Base-by-base conservation (phyloP, 2,888 invertebrate genomes). In the Lochmaea capreae region DNA sequence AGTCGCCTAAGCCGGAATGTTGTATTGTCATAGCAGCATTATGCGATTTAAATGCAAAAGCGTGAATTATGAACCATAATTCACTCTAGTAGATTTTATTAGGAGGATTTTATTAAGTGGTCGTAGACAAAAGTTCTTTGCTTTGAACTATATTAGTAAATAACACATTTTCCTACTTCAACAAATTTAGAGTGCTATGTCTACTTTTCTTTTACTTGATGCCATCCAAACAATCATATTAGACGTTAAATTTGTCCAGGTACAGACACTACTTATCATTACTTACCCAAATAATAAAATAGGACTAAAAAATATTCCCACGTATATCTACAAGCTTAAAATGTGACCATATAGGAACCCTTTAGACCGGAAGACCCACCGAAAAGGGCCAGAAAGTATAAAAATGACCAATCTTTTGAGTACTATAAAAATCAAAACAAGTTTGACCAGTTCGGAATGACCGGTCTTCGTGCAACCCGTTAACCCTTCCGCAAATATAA, bases 361-460 rank as follows among this genome's bases (percentile, higher is more conserved):
- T 74, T 72, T 65, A 58, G 75, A 77, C 71, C 77, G 78, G 79
- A 80, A 79, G 79, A 76, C 69, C 69, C 76, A 73, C 77, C 76
- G 79, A 78, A 80, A 82, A 81, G 84, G 84, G 84, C 83, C 81
- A 80, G 74, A 78, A 82, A 79, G 79, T 81, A 84, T 85, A 84
- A 84, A 85, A 82, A 80, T 82, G 81, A 81, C 81, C 81, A 81
- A 78, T 80, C 81, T 80, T 80, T 81, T 76, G 71, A 75, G 76
- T 75, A 73, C 26, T 59, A 73, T 78, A 80, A 84, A 83, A 83
- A 83, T 80, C 80, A 81, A 85, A 86, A 87, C 86, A 81, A 79
- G 87, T 87, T 87, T 87, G 87, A 86, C 87, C 87, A 87, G 87
- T 87, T 82, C 79, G 67, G 67, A 77, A 73, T 79, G 78, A 79